Base-by-base conservation (phyloP, 2,797 vertebrate species). In the Syndactyla subalaris region DNA sequence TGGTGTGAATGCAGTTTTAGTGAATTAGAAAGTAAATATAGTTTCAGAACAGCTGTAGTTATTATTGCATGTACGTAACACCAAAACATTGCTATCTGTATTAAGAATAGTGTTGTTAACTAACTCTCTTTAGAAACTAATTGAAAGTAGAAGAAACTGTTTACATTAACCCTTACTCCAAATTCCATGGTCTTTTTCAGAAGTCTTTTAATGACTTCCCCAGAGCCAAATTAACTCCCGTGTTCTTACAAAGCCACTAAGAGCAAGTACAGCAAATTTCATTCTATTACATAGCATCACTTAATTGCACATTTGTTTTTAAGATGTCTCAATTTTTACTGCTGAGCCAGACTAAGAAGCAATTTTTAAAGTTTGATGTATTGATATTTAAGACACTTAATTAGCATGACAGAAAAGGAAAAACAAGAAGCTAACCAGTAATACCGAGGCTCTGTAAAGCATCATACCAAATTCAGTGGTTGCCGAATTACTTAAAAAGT, bases 201-300 rank as follows among this genome's bases (percentile, higher is more conserved):
- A 93, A 70, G 39, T 22, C 32, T 89, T 49, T 85, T 83, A 90
- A 74, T 63, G 43, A 77, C 87, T 93, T 91, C 78, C 78, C 71
- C 32, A 41, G 67, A 79, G 85, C 54, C 58, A 76, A 68, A 75
- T 95, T 78, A 94, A 43, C 43, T 92, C 19, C n/a, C 3, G 0
- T 67, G 29, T 45, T 94, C 84, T 82, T 92, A 54, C n/a, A 61
- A 7, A 85, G 45, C 83, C 75, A 36, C 61, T 63, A 52, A 77
- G n/a, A 93, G 32, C 49, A 85, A 91, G 29, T 71, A n/a, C 29
- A 80, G 32, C 39, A 27, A 38, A 68, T 51, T 86, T 84, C 21
- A 29, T 85, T 85, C 45, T 58, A 2, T 61, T 80, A 20, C 51
- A 14, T 18, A 49, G 34, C 68, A 65, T 81, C 23, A 22, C 26